phyloP scores from a whole-genome alignment of 1,140 invertebrate genomes.

The Streblospio benedicti region DNA sequence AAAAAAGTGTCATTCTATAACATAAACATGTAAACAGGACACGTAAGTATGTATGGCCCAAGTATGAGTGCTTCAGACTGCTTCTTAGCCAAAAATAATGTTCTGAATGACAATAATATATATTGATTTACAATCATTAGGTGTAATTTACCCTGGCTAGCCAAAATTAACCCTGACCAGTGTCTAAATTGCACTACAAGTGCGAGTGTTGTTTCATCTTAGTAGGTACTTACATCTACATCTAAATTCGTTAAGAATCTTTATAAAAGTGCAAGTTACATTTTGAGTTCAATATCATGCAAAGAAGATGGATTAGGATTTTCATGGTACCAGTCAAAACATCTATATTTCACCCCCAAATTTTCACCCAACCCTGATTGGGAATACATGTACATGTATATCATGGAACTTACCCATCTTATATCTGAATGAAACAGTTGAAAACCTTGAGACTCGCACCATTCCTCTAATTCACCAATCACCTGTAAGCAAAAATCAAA shows the following conservation, averaged over 20 bases:
- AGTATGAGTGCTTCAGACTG: no score
- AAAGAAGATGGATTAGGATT: not conserved
- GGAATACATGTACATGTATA: not conserved
- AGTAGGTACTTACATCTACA: not conserved
- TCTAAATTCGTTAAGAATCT: not conserved
- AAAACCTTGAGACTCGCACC: not conserved
- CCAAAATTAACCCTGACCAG: no score
- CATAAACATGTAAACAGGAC: no score
- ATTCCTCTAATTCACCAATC: not conserved
- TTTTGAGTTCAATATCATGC: not conserved
- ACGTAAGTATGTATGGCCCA: no score
- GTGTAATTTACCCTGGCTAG: no score
- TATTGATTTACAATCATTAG: no score
- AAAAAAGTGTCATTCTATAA: no score
- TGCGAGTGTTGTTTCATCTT: no score
- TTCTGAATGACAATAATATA: no score
- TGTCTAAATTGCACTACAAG: no score
- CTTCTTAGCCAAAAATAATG: no score
- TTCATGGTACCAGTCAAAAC: not conserved
- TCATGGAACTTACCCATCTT: slow-evolving; percentile 1
- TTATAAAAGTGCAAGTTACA: not conserved
- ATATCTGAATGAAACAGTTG: not conserved
- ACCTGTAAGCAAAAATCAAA: no score
- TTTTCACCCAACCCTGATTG: not conserved
- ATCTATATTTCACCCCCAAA: not conserved